phyloP scores from a whole-genome alignment of 1,140 invertebrate species.

The Venturia canescens region DNA sequence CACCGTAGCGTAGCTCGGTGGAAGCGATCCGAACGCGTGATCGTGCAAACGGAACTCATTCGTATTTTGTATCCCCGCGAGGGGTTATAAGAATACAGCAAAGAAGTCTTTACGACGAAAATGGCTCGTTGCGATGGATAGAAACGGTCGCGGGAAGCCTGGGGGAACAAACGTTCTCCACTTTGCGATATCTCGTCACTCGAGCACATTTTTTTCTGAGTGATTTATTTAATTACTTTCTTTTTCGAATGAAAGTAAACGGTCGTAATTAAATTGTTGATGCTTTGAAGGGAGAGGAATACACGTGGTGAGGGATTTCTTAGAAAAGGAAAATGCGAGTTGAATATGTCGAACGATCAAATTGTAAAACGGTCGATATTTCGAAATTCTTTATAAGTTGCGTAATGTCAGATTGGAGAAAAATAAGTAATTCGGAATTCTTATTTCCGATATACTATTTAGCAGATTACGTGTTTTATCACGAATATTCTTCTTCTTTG shows the following conservation, averaged over 20 bases:
- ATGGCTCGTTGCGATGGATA: constrained; percentile 25
- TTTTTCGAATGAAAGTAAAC: not conserved
- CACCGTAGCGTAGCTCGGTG: constrained; percentile 15
- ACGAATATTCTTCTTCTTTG: too few species aligned
- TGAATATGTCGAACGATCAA: too few species aligned
- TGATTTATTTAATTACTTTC: not conserved
- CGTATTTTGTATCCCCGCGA: constrained; percentile 21
- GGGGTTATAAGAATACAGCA: constrained; percentile 2
- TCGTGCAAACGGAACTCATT: constrained; percentile 17
- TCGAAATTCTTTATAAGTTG: too few species aligned
- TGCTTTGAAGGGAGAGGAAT: not conserved
- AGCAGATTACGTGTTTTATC: too few species aligned
- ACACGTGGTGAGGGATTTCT: constrained; percentile 29
- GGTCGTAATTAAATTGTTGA: not conserved
- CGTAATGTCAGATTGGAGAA: too few species aligned
- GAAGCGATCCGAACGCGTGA: constrained; percentile 43
- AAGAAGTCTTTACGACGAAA: constrained; percentile 45
- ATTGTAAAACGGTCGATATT: too few species aligned
- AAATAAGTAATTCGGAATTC: too few species aligned
- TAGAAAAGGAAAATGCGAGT: too few species aligned
- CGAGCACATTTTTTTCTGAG: not conserved
- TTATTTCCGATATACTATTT: too few species aligned
- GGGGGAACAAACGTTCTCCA: not conserved
- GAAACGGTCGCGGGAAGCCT: constrained; percentile 8
- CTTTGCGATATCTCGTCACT: constrained; percentile 21